Evolutionary conservation across 1,140 invertebrate species (phyloP).

Genomic region (Drosophila equinoxialis): DNA sequence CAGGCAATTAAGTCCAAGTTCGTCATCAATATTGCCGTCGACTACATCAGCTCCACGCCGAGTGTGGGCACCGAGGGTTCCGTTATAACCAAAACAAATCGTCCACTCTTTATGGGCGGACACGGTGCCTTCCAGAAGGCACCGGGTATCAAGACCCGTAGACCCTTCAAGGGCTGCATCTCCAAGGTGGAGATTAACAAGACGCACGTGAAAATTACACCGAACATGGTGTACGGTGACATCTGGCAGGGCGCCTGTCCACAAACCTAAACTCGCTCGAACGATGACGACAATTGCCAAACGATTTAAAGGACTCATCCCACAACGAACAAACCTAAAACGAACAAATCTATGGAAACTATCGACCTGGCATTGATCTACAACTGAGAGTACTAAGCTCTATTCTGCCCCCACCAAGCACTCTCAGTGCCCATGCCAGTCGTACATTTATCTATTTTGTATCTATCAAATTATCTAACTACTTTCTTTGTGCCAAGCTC

Average conservation of each 20-base stretch:
- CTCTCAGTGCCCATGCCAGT: conserved; percentile 32
- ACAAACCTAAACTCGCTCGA: conserved; percentile 84
- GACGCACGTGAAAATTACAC: conserved; percentile 85
- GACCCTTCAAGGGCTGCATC: conserved; percentile 93
- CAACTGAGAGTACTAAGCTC: conserved; percentile 1
- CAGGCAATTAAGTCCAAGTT: conserved; percentile 78
- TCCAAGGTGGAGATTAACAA: conserved; percentile 88
- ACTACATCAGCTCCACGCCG: conserved; percentile 70
- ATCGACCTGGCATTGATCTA: conserved; percentile 38
- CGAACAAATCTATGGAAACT: conserved; percentile 54
- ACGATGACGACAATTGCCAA: conserved; percentile 54
- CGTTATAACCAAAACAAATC: conserved; percentile 90
- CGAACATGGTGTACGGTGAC: conserved; percentile 86
- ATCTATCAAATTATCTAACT: conserved; percentile 23
- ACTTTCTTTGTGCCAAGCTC: conserved; percentile 60
- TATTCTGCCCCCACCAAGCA: not conserved
- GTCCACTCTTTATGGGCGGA: conserved; percentile 95
- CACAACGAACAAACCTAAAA: conserved; percentile 55
- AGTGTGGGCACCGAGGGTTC: conserved; percentile 86
- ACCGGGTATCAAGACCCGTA: conserved; percentile 85
- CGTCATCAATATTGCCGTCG: conserved; percentile 72
- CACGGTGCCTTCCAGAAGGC: conserved; percentile 86
- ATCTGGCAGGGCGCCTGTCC: conserved; percentile 89
- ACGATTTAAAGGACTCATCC: conserved; percentile 3
- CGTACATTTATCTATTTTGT: conserved; percentile 51